These are phyloP conservation scores for Euproctis similis DNA, from an alignment of 2,888 invertebrate species.

Conservation along the genomic window DNA sequence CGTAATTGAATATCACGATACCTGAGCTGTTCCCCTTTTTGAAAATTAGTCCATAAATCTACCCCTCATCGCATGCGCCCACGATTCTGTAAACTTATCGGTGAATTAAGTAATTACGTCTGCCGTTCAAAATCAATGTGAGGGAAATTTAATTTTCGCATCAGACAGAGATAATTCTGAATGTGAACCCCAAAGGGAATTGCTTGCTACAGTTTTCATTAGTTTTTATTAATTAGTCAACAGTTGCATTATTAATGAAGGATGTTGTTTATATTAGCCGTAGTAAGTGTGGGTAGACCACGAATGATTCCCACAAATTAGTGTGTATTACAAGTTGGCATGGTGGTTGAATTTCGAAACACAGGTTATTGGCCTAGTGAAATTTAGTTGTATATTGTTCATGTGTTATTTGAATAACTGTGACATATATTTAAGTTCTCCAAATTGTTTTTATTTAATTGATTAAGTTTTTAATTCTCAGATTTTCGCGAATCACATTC, in stretches of 20 bases:
- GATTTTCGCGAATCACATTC: no score
- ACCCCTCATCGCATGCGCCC: conserved; percentile 41
- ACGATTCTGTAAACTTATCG: conserved; percentile 58
- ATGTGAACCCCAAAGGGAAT: conserved; percentile 34
- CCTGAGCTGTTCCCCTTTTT: conserved; percentile 33
- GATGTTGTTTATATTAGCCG: conserved; percentile 32
- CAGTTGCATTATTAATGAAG: conserved; percentile 30
- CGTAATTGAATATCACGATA: conserved; percentile 34
- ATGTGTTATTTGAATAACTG: no score
- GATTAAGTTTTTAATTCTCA: no score
- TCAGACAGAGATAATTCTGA: conserved; percentile 44
- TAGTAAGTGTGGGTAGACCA: conserved; percentile 21
- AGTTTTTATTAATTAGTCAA: conserved; percentile 41
- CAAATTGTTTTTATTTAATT: no score
- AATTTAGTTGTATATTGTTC: no score
- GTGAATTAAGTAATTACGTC: conserved; percentile 63
- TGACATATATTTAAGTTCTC: no score
- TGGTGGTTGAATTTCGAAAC: conserved; percentile 12
- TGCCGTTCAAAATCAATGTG: conserved; percentile 59
- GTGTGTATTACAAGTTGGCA: conserved; percentile 17
- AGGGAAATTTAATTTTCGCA: conserved; percentile 59
- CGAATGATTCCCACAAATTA: conserved; percentile 16
- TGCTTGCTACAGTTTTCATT: conserved; percentile 19
- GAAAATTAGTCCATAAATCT: conserved; percentile 51
- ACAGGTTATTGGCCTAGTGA: background rate